Conservation (phyloP, 2,888 invertebrate genomes). For the Resseliella maxima region DNA sequence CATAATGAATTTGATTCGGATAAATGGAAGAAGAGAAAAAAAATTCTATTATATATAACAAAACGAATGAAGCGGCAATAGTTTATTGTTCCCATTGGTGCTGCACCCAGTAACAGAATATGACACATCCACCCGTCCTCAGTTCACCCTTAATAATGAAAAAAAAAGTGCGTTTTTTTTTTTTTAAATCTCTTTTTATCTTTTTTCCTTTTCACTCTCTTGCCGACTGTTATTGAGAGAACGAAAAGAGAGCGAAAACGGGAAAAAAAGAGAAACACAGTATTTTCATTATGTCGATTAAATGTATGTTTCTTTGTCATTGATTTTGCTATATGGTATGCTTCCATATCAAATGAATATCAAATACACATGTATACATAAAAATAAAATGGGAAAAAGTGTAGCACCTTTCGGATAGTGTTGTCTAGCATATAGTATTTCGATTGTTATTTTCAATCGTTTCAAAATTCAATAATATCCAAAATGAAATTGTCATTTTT, state of each 20-base stretch:
- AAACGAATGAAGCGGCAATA: conserved; percentile 1
- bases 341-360: neutral
- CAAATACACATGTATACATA: neutral
- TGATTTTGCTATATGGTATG: neutral
- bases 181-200: neutral
- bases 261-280: no score
- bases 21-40: neutral
- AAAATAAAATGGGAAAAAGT: neutral
- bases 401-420: neutral
- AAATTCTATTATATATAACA: no score
- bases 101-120: conserved; percentile 8
- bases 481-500: no score
- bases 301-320: neutral
- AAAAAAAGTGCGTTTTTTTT: neutral
- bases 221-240: neutral
- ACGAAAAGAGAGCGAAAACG: neutral
- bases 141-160: neutral
- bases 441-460: no score
- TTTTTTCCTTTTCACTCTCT: neutral
- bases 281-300: neutral
- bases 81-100: conserved; percentile 19
- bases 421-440: no score
- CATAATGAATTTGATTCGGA: neutral
- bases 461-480: no score
- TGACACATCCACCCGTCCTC: neutral